These are phyloP conservation scores for Phymatocera aterrima DNA, from an alignment of 2,888 invertebrate genomes.

Conservation along the genomic window DNA sequence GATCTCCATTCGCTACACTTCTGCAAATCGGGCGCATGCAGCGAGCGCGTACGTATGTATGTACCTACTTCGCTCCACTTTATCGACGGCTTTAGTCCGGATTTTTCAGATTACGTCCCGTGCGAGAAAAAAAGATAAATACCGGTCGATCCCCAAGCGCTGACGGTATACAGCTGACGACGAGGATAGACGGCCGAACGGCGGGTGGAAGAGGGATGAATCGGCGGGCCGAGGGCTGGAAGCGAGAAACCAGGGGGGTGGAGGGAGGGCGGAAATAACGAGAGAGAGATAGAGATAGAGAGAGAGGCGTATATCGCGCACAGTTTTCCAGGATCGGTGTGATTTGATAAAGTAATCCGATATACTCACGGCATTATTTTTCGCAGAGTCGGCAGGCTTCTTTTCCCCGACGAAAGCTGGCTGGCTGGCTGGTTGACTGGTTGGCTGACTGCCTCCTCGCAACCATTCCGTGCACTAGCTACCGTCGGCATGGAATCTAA, in stretches of 20 bases:
- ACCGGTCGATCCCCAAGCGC: conserved; percentile 35
- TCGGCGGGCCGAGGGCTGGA: background rate
- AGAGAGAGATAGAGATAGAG: conserved; percentile 32
- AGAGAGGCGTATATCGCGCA: conserved; percentile 10
- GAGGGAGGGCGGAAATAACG: conserved; percentile 10
- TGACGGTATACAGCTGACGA: conserved; percentile 34
- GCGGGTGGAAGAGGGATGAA: conserved; percentile 9
- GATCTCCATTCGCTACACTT: background rate
- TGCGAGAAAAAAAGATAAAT: conserved; percentile 44
- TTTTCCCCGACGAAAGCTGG: background rate
- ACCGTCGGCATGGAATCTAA: conserved; percentile 57
- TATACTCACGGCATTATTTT: conserved; percentile 52
- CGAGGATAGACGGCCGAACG: conserved; percentile 23
- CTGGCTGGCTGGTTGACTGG: background rate
- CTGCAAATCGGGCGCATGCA: background rate
- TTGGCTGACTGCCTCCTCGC: conserved; percentile 9
- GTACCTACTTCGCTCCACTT: conserved; percentile 21
- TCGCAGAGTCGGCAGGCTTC: conserved; percentile 48
- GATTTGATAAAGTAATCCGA: conserved; percentile 51
- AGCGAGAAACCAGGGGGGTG: background rate
- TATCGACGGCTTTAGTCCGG: conserved; percentile 42
- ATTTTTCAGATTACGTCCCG: conserved; percentile 45
- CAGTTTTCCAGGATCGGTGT: conserved; percentile 48
- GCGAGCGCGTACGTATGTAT: background rate
- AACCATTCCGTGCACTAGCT: conserved; percentile 31